Evolutionary conservation across 2,888 invertebrate genomes (phyloP).

Genomic region (Ommatoiulus sabulosus): DNA sequence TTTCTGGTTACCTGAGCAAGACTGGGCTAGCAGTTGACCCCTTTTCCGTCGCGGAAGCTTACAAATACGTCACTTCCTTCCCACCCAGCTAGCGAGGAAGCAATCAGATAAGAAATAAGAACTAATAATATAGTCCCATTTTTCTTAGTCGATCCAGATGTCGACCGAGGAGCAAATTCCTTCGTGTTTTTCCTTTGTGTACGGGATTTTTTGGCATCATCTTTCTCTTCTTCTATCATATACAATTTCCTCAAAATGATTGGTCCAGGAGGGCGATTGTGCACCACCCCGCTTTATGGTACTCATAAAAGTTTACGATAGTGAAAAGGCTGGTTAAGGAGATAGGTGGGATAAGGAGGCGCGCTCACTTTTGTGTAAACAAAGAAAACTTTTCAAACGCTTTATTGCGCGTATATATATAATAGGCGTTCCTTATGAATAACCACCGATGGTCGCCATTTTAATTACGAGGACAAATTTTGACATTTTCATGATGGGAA

Average conservation of each 20-base stretch:
- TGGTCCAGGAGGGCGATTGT: conserved; percentile 25
- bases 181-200: not conserved
- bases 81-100: not conserved
- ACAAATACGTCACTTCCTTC: not conserved
- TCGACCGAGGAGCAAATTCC: not conserved
- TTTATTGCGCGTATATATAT: not conserved
- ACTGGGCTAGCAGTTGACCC: not conserved
- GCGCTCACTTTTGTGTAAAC: conserved; percentile 23
- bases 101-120: not conserved
- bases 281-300: conserved; percentile 45
- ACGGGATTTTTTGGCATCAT: not conserved
- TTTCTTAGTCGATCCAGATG: not conserved
- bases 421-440: conserved; percentile 39
- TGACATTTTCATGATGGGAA: not conserved
- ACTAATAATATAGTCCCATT: not conserved
- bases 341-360: conserved; percentile 44
- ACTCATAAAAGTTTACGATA: conserved; percentile 50
- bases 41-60: not conserved
- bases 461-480: conserved; percentile 39
- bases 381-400: conserved; percentile 31
- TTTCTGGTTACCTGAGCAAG: not conserved
- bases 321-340: conserved; percentile 50
- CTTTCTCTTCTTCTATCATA: conserved; percentile 15
- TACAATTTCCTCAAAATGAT: conserved; percentile 51
- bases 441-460: conserved; percentile 17